Evolutionary conservation across 1,140 invertebrate species (phyloP), one percentile per base, ranked within the genome.

Genomic region (Heliothis subflexa): DNA sequence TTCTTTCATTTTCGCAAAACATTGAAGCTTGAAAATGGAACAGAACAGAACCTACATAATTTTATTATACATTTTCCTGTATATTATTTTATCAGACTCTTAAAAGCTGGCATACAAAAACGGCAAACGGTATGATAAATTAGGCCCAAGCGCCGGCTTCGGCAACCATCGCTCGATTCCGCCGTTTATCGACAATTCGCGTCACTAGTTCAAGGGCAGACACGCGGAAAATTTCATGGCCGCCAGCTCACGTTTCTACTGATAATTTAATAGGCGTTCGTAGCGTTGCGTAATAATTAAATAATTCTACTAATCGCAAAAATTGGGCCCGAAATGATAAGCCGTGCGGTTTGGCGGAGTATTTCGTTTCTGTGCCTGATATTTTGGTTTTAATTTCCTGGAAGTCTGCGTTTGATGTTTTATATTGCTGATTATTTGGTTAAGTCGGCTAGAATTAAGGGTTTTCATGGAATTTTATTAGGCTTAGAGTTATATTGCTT

Each of bases 181-280:
- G 68, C 3, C 50, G 40, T 70, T 78, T 78, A 81, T 82, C 79
- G 71, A 80, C 61, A 78, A 80, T 82, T 79, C 81, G 70, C 81
- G 81, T 82, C 81, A 83, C 85, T 86, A 83, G 87, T 88, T 88
- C 87, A 86, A 88, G 87, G 86, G 59, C 84, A 83, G 80, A 81
- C 80, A 49, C 49, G 70, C 81, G 80, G 83, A 73, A 73, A 79
- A 76, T 83, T 81, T 83, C 84, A 85, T 78, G 84, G 79, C 40
- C 81, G 80, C 71, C 75, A 1, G 66, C 57, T 47, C 66, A 49
- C 52, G 77, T 72, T 71, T 62, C 76, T 28, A 47, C 54, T 78
- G 77, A 78, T 78, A 73, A 78, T 64, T 66, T 66, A 66, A 55
- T 40, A 49, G 71, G 68, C 68, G 52, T 55, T 55, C 25, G 71